These are phyloP conservation scores for Mesaphorura yosii DNA, from an alignment of 1,140 invertebrate species.

Conservation along the genomic window DNA sequence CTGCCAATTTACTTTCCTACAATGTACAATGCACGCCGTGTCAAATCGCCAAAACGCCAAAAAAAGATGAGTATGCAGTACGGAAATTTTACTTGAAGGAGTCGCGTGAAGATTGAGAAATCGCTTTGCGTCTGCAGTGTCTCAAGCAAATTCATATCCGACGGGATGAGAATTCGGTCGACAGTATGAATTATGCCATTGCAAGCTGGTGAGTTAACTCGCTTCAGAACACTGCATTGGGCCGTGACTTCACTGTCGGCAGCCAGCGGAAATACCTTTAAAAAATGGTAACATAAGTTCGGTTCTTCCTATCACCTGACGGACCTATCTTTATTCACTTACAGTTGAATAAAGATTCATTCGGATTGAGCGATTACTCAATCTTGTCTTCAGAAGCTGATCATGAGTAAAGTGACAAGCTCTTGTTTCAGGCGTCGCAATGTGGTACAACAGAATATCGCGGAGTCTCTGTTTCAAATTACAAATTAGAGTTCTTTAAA, in stretches of 20 bases:
- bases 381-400: conserved; percentile 40
- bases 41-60: no score
- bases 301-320: conserved; percentile 10
- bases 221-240: conserved; percentile 49
- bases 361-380: conserved; percentile 40
- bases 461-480: conserved; percentile 39
- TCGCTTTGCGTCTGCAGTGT: conserved; percentile 37
- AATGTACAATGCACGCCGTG: no score
- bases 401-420: conserved; percentile 39
- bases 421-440: conserved; percentile 41
- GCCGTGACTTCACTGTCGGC: conserved; percentile 44
- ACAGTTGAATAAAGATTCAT: conserved; percentile 47
- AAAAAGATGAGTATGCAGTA: no score
- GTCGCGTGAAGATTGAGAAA: conserved; percentile 38
- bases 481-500: no score
- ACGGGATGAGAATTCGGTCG: conserved; percentile 43
- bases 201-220: conserved; percentile 48
- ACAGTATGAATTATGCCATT: conserved; percentile 49
- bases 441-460: conserved; percentile 47
- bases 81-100: conserved; percentile 39
- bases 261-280: conserved; percentile 33
- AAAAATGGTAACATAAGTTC: neutral
- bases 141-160: conserved; percentile 40
- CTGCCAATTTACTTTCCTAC: conserved; percentile 39
- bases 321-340: no score